Conservation (phyloP, 2,888 invertebrate species). For the Sphinx pinastri region DNA sequence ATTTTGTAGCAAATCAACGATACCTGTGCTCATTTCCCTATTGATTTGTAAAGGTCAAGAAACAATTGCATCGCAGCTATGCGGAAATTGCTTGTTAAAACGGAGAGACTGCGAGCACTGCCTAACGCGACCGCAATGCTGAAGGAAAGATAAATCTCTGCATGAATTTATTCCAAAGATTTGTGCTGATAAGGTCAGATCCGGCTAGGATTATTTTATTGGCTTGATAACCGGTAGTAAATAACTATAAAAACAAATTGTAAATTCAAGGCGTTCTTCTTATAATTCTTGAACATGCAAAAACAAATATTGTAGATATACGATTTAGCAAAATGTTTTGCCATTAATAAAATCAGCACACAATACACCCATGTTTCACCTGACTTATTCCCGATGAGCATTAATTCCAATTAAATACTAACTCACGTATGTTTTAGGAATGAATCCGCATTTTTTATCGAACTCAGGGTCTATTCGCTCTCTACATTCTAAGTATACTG, state of each 20-base stretch:
- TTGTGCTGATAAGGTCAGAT: conserved; percentile 20
- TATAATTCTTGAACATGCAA: neutral
- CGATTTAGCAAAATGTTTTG: neutral
- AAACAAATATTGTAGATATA: neutral
- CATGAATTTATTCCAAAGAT: conserved; percentile 11
- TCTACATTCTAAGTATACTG: too few species aligned
- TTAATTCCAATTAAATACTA: too few species aligned
- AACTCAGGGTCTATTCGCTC: too few species aligned
- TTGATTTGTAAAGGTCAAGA: conserved; percentile 19
- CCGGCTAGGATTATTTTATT: neutral
- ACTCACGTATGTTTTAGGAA: too few species aligned
- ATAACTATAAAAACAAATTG: neutral
- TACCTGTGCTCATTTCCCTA: conserved; percentile 5
- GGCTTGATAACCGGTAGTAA: neutral
- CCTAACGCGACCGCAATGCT: neutral
- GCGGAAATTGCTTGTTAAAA: conserved; percentile 25
- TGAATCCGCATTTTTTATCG: too few species aligned
- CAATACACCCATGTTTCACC: too few species aligned
- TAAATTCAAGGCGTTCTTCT: conserved; percentile 14
- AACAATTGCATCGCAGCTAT: conserved; percentile 20
- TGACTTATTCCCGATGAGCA: too few species aligned
- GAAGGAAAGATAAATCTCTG: conserved; percentile 2
- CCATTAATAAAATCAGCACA: too few species aligned
- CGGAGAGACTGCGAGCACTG: conserved; percentile 30
- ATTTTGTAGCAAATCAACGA: neutral